These are phyloP conservation scores for Anthophora plumipes DNA, from an alignment of 2,888 invertebrate genomes.

Conservation along the genomic window DNA sequence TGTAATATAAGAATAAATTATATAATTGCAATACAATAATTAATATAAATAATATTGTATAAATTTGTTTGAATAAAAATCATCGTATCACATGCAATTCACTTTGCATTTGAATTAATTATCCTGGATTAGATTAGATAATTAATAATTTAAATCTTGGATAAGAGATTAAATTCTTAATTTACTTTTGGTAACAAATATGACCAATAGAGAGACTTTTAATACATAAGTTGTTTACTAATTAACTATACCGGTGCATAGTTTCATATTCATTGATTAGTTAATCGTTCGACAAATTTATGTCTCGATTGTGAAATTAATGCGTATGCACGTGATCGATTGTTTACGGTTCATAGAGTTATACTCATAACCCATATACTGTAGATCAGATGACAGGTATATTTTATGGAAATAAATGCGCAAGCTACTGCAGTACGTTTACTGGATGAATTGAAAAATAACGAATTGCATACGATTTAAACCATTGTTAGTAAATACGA, in stretches of 20 bases:
- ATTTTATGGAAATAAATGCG: conserved; percentile 46
- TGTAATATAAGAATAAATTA: no score
- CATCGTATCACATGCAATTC: no score
- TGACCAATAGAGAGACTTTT: no score
- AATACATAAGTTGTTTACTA: conserved; percentile 47
- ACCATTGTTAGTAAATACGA: not conserved
- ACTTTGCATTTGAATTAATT: no score
- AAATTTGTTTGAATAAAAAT: no score
- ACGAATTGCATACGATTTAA: not conserved
- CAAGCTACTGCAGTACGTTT: not conserved
- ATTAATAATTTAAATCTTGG: no score
- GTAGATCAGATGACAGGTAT: conserved; percentile 34
- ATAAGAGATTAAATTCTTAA: no score
- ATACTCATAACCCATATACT: conserved; percentile 51
- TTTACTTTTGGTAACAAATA: no score
- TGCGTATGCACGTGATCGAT: conserved; percentile 53
- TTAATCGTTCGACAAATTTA: conserved; percentile 66
- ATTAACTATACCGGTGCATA: conserved; percentile 51
- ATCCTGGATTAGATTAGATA: no score
- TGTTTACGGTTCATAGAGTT: conserved; percentile 55
- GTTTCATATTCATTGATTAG: conserved; percentile 63
- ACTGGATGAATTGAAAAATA: not conserved
- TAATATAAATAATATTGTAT: no score
- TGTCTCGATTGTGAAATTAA: conserved; percentile 63
- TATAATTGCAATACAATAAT: no score